These are phyloP conservation scores for Drosophila equinoxialis DNA, from an alignment of 1,140 invertebrate species.

Conservation along the genomic window DNA sequence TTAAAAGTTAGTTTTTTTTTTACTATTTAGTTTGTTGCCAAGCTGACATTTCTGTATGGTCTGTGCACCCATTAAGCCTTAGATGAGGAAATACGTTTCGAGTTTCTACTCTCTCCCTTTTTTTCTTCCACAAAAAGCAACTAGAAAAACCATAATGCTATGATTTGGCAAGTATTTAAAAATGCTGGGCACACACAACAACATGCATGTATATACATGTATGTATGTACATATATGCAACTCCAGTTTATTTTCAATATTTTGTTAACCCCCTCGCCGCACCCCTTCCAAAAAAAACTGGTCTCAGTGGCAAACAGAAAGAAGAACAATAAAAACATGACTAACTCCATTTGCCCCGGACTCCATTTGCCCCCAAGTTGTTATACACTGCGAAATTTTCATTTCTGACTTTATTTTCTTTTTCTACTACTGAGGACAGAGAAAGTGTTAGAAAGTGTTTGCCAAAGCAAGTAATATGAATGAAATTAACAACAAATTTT, in stretches of 20 bases:
- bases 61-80: constrained; percentile 63
- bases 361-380: background rate
- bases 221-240: background rate
- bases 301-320: constrained; percentile 32
- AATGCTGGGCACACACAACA: constrained; percentile 45
- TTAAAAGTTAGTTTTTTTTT: constrained; percentile 70
- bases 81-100: constrained; percentile 47
- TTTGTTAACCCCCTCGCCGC: constrained; percentile 45
- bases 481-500: background rate
- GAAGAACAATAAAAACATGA: background rate
- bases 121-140: constrained; percentile 25
- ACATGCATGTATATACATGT: constrained; percentile 11
- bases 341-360: background rate
- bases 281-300: constrained; percentile 42
- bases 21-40: constrained; percentile 22
- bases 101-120: constrained; percentile 24
- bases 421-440: background rate
- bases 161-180: constrained; percentile 74
- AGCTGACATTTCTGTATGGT: constrained; percentile 64
- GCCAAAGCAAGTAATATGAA: too few relatives aligned
- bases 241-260: constrained; percentile 72
- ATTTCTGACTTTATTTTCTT: background rate
- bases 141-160: constrained; percentile 57
- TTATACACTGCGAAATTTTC: background rate
- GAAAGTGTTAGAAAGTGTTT: background rate